phyloP scores from a whole-genome alignment of 2,113 vertebrate genomes.

The Scalopus aquaticus region DNA sequence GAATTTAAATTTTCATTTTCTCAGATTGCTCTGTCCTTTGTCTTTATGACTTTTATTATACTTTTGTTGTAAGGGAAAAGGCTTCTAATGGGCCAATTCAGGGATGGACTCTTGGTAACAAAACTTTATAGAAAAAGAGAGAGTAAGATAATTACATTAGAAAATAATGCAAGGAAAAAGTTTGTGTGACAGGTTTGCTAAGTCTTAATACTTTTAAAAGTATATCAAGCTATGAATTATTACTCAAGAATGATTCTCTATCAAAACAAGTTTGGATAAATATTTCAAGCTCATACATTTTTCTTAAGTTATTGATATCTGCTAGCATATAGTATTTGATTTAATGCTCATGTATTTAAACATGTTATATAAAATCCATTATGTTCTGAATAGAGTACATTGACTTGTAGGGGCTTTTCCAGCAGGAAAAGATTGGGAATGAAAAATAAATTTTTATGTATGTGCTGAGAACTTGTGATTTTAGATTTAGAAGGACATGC shows the following conservation, averaged over 20 bases:
- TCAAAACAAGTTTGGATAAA: background rate
- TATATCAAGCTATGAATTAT: background rate
- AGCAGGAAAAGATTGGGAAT: background rate
- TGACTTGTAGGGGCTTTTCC: background rate
- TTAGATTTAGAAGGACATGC: background rate
- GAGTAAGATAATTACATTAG: background rate
- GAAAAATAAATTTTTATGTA: constrained; percentile 26
- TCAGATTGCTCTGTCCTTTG: background rate
- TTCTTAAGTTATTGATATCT: constrained; percentile 7
- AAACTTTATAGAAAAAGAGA: background rate
- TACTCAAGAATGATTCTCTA: background rate
- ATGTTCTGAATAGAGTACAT: background rate
- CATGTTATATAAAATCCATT: background rate
- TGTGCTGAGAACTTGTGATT: background rate
- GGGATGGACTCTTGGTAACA: background rate
- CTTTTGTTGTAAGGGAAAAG: background rate
- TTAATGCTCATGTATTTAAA: background rate
- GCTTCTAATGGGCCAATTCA: background rate
- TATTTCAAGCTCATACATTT: constrained; percentile 11
- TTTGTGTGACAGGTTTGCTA: background rate
- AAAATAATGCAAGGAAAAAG: background rate
- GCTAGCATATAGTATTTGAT: background rate
- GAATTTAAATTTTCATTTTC: constrained; percentile 11
- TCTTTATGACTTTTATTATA: background rate
- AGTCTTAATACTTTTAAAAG: background rate